Percentiles rank a stretch among this genome's conserved stretches.
phyloP scores from a whole-genome alignment of 2,113 vertebrate species.

The Octodon degus region DNA sequence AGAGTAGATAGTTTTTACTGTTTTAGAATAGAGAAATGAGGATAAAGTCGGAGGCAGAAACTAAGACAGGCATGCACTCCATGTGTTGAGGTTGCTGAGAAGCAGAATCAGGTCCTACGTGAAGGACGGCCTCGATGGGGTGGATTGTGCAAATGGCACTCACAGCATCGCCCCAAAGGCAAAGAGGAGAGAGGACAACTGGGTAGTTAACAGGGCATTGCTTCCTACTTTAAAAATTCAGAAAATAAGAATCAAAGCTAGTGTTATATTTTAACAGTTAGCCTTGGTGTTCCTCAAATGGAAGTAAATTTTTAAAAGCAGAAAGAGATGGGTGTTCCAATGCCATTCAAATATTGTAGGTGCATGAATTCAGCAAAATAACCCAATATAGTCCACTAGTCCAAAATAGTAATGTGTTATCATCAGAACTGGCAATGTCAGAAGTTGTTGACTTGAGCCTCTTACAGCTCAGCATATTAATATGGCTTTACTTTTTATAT shows the following conservation, averaged over 20 bases:
- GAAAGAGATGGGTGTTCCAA: no score
- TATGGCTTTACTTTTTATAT: no score
- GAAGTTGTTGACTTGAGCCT: no score
- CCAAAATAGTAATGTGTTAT: no score
- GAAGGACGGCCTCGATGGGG: not conserved
- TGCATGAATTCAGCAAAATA: no score
- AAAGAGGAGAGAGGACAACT: not conserved
- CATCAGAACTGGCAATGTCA: no score
- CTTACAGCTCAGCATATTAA: no score
- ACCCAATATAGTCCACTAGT: no score
- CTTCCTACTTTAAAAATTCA: conserved; percentile 35
- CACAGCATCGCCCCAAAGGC: not conserved
- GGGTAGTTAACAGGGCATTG: not conserved
- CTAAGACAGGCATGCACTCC: not conserved
- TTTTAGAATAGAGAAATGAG: not conserved
- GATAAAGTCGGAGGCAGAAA: not conserved
- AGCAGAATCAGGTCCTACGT: not conserved
- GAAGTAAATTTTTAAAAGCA: not conserved
- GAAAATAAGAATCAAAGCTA: not conserved
- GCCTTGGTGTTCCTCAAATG: not conserved
- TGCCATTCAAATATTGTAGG: no score
- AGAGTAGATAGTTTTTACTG: not conserved
- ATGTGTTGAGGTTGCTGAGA: not conserved
- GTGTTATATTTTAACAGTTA: not conserved
- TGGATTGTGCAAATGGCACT: not conserved